These are phyloP conservation scores for Cyrtorhinus lividipennis DNA, from an alignment of 1,140 invertebrate genomes.

Conservation along the genomic window DNA sequence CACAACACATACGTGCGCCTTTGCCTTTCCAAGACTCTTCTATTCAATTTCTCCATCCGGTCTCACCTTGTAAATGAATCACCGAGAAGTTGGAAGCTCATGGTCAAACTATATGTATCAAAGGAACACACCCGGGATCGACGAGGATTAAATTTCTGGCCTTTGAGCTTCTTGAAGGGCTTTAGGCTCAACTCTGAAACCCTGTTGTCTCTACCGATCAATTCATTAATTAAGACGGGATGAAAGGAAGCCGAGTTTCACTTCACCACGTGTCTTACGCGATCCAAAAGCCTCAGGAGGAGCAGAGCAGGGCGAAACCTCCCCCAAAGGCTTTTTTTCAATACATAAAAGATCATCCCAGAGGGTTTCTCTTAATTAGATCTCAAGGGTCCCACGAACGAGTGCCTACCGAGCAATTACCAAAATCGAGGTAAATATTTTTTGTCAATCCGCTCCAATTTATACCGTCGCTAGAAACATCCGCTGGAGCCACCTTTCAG, in stretches of 20 bases:
- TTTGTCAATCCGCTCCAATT: too few species aligned
- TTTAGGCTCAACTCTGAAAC: background rate
- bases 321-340: background rate
- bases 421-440: background rate
- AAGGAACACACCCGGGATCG: too few species aligned
- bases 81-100: too few species aligned
- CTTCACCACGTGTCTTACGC: background rate
- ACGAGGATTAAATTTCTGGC: background rate
- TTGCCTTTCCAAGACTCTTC: too few species aligned
- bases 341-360: background rate
- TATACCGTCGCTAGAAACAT: too few species aligned
- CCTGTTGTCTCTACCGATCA: background rate
- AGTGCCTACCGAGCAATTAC: background rate
- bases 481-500: too few species aligned
- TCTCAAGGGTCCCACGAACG: background rate
- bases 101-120: too few species aligned
- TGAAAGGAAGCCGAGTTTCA: background rate
- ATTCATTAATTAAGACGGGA: constrained; percentile 6
- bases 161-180: background rate
- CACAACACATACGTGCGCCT: too few species aligned
- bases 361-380: background rate
- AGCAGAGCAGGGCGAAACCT: background rate
- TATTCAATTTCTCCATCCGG: too few species aligned
- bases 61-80: too few species aligned
- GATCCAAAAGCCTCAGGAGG: too few species aligned